These are phyloP conservation scores for Tortrix viridana DNA, from an alignment of 2,888 invertebrate species.

Conservation along the genomic window DNA sequence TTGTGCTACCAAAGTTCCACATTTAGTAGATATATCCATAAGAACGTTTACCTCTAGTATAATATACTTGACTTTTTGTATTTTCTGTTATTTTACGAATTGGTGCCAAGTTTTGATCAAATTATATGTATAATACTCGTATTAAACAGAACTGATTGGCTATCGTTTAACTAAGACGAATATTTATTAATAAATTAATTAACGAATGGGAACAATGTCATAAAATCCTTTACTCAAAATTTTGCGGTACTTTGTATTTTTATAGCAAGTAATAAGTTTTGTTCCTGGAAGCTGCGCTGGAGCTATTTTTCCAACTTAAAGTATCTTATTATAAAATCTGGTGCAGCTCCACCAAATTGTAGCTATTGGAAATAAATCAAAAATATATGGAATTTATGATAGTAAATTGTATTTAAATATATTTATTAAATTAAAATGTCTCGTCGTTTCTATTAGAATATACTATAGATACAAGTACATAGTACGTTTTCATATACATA, in stretches of 20 bases:
- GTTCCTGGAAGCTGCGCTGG: slow-evolving; percentile 12
- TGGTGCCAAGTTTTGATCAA: slow-evolving; percentile 65
- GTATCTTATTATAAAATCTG: slow-evolving; percentile 7
- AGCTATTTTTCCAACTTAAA: slow-evolving; percentile 31
- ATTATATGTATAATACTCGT: slow-evolving; percentile 32
- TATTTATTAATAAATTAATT: slow-evolving; percentile 50
- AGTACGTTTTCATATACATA: slow-evolving; percentile 64
- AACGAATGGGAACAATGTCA: slow-evolving; percentile 75
- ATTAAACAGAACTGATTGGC: slow-evolving; percentile 49
- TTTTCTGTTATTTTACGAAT: slow-evolving; percentile 51
- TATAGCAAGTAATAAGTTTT: slow-evolving; percentile 38
- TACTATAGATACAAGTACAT: slow-evolving; percentile 47
- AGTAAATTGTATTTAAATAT: slow-evolving; percentile 10
- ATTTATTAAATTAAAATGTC: slow-evolving; percentile 20
- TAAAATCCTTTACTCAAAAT: slow-evolving; percentile 49
- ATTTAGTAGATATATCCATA: slow-evolving; percentile 12
- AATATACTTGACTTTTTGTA: slow-evolving; percentile 41
- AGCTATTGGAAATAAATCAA: slow-evolving; percentile 14
- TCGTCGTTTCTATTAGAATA: slow-evolving; percentile 38
- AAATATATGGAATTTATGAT: slow-evolving; percentile 12
- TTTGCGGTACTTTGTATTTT: slow-evolving; percentile 43
- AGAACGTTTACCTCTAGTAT: slow-evolving; percentile 17
- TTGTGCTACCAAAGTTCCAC: slow-evolving; percentile 28
- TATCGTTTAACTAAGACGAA: slow-evolving; percentile 48
- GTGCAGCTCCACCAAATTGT: slow-evolving; percentile 16